Evolutionary conservation across 2,888 invertebrate genomes (phyloP), one percentile per base, ranked within the genome.

Genomic region (Brachypalpus laphriformis): DNA sequence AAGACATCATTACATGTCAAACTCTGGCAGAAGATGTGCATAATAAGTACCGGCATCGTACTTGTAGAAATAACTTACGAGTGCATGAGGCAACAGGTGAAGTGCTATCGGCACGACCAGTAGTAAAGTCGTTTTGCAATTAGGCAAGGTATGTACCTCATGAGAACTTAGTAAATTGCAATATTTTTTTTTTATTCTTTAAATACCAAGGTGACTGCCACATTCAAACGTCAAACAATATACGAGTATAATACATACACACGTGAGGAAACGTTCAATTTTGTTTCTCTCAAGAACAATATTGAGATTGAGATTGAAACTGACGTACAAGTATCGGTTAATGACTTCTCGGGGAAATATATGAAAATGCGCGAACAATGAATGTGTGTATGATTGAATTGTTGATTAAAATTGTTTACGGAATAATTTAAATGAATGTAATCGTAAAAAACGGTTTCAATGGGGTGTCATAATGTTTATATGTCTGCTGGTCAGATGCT

Each of bases 1-100:
- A 66, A 51, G 16, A 51, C 40, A 66, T 54, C 37, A 66, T 66
- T 54, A 66, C 16, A 8, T 66, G 66, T 66, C 66, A 66, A 66
- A 11, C 16, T 22, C 40, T 18, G 47, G 20, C 47, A 51, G 16
- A 34, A 14, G 47, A 47, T 34, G 25, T 34, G 37, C 47, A 49
- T 31, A 65, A 9, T 20, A 34, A 34, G 4, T n/a, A n/a, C n/a
- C n/a, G n/a, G n/a, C n/a, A n/a, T n/a, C n/a, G n/a, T n/a, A n/a
- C n/a, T n/a, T n/a, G 3, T 18, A 4, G 11, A n/a, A 31, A 20
- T 31, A 45, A 47, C 49, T 65, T 49, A 37, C 22, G 37, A 65
- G 34, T 65, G 40, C 51, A 51, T 18, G 20, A 25, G 37, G 66
- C 66, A 40, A 40, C 51, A 40, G 66, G 51, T 66, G 22, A 14